phyloP scores from a whole-genome alignment of 2,888 invertebrate genomes.

The Thymelicus lineola region DNA sequence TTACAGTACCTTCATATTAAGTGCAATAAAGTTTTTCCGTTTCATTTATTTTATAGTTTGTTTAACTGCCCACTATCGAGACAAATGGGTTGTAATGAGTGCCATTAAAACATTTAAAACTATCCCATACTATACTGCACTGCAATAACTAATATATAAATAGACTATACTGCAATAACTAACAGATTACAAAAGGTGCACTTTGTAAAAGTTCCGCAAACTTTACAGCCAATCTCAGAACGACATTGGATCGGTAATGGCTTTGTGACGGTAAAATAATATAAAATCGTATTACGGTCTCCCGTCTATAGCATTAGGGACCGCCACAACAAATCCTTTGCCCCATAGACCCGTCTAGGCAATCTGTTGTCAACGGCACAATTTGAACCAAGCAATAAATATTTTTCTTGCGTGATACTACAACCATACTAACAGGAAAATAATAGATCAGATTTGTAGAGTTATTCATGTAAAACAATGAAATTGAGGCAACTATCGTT shows the following conservation, averaged over 20 bases:
- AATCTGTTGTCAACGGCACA: too few relatives aligned
- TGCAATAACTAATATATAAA: too few relatives aligned
- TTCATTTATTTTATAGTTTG: too few relatives aligned
- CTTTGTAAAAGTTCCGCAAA: not conserved
- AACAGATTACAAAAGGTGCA: too few relatives aligned
- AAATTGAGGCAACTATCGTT: not conserved
- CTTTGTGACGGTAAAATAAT: not conserved
- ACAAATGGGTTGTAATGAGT: too few relatives aligned
- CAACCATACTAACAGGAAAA: not conserved
- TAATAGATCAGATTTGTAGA: not conserved
- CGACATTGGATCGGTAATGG: not conserved
- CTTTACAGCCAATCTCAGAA: not conserved
- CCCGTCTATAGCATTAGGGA: too few relatives aligned
- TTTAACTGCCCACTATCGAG: too few relatives aligned
- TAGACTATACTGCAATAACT: too few relatives aligned
- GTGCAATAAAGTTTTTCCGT: too few relatives aligned
- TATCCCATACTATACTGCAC: too few relatives aligned
- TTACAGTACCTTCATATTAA: too few relatives aligned
- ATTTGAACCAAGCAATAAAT: not conserved
- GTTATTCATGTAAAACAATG: not conserved
- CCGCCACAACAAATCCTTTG: constrained; percentile 1
- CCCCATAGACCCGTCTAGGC: not conserved
- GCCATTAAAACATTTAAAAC: too few relatives aligned
- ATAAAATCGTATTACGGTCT: not conserved
- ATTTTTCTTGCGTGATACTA: not conserved